Conservation (phyloP, 2,888 invertebrate genomes). For the Abscondita cerata region DNA sequence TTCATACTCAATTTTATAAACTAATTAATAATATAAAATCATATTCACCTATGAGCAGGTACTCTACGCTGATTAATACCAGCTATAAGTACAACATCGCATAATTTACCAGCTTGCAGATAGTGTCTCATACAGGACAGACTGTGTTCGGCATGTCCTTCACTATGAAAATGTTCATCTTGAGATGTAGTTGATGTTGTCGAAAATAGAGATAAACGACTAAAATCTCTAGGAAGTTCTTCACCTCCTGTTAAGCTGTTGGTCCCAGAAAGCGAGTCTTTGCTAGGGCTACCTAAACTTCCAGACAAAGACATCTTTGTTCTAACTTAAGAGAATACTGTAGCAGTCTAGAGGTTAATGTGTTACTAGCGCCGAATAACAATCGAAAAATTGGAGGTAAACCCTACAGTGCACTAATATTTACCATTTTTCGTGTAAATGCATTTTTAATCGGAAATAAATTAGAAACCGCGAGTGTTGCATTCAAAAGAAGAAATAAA, state of each 20-base stretch:
- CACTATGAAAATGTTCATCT: slow-evolving; percentile 79
- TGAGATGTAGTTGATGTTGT: slow-evolving; percentile 66
- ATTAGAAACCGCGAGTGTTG: neutral
- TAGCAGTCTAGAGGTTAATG: too few relatives aligned
- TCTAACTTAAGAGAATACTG: neutral
- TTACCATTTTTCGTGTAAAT: too few relatives aligned
- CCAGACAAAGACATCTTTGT: slow-evolving; percentile 42
- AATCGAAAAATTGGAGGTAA: too few relatives aligned
- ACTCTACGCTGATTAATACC: slow-evolving; percentile 69
- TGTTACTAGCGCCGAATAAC: too few relatives aligned
- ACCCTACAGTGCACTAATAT: too few relatives aligned
- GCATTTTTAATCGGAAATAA: too few relatives aligned
- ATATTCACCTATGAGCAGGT: slow-evolving; percentile 55
- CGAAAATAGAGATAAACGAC: slow-evolving; percentile 70
- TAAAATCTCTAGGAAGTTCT: slow-evolving; percentile 70
- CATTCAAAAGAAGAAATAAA: neutral
- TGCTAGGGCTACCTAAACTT: slow-evolving; percentile 53
- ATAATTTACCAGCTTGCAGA: slow-evolving; percentile 81
- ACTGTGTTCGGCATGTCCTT: slow-evolving; percentile 82
- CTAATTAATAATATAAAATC: neutral
- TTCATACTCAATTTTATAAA: neutral
- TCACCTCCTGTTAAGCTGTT: slow-evolving; percentile 54
- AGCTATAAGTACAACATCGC: slow-evolving; percentile 87
- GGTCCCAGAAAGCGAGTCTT: slow-evolving; percentile 52
- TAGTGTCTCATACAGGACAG: slow-evolving; percentile 84